Base-by-base conservation (phyloP, 2,797 vertebrate species). In the Tokudaia muenninki region DNA sequence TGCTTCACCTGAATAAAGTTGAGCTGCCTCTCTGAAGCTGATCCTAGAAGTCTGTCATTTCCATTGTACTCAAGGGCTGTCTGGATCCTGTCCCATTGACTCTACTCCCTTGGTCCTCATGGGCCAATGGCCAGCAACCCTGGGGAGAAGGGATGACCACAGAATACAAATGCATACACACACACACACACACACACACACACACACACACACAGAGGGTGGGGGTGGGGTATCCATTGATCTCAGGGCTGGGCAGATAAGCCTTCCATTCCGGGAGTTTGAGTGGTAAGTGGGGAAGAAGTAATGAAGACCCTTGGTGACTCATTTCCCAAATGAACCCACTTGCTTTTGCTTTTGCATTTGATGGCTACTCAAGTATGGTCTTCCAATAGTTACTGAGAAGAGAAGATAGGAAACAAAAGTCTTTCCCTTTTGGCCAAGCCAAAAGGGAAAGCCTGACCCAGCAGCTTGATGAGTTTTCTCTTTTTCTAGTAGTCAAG, bases 291-390 rank as follows among this genome's bases (percentile, higher is more conserved):
- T 55, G n/a, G 9, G 63, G 26, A 95, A 81, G 61, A 92, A 65
- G n/a, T 67, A 44, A 61, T 37, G 77, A 67, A 78, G 37, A 78
- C 0, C 0, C 44, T 47, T 63, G 31, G 92, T 91, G 87, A 87
- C 80, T 89, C 82, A 37, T 86, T 97, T 90, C 67, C 75, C 67
- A 47, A 86, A 65, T 4, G 21, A 95, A 65, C 67, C 1, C 13
- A 63, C 50, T 77, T 92, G 5, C 22, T 79, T 91, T 95, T 94
- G 41, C 17, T 82, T 94, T 95, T 92, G 79, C 50, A 9, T 87
- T 37, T 67, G 75, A 91, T 70, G 82, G 55, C 72, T 91, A 12
- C 52, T 92, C 50, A 47, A 86, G 83, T 44, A 11, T 3, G 14
- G 82, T 31, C 19, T 87, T 70, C 74, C 6, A 65, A 50, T 9